Percentiles rank a stretch among this genome's conserved stretches.
Evolutionary conservation across 2,113 vertebrate genomes (phyloP).

Genomic region (Tupaia chinensis): DNA sequence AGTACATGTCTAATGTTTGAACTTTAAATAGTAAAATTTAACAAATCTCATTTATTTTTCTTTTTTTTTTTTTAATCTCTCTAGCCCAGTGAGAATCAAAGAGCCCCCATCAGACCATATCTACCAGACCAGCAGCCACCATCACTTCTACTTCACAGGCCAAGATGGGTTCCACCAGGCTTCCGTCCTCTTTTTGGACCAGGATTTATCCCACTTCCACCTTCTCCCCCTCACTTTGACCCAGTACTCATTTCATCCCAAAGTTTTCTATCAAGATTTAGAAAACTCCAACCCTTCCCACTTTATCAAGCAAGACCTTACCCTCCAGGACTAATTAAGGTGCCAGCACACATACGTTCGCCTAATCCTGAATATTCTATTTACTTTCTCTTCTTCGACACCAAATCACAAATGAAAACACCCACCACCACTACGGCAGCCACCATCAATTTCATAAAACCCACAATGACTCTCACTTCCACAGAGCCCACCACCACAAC

Average conservation of each 20-base stretch:
- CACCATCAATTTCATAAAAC: too few species aligned
- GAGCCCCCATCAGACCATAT: rapidly evolving
- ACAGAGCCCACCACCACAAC: background rate
- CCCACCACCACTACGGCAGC: background rate
- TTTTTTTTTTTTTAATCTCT: conserved; percentile 19
- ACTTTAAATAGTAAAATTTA: conserved; percentile 44
- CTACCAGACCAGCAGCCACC: rapidly evolving
- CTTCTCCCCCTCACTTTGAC: rapidly evolving
- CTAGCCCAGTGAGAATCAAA: conserved; percentile 40
- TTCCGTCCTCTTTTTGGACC: rapidly evolving
- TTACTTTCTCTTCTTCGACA: background rate
- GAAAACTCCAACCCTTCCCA: background rate
- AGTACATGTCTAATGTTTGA: conserved; percentile 1
- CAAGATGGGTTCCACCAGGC: rapidly evolving
- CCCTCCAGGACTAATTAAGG: rapidly evolving
- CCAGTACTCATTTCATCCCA: background rate
- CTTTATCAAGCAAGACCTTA: background rate
- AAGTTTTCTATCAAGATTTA: background rate
- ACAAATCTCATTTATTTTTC: background rate
- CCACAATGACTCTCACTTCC: too few species aligned
- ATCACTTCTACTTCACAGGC: rapidly evolving
- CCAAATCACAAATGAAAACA: background rate
- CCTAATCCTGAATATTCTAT: background rate
- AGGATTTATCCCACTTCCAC: background rate
- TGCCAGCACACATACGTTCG: rapidly evolving